Conservation (phyloP, 2,888 invertebrate species). For the Drosophila kambysellisi region DNA sequence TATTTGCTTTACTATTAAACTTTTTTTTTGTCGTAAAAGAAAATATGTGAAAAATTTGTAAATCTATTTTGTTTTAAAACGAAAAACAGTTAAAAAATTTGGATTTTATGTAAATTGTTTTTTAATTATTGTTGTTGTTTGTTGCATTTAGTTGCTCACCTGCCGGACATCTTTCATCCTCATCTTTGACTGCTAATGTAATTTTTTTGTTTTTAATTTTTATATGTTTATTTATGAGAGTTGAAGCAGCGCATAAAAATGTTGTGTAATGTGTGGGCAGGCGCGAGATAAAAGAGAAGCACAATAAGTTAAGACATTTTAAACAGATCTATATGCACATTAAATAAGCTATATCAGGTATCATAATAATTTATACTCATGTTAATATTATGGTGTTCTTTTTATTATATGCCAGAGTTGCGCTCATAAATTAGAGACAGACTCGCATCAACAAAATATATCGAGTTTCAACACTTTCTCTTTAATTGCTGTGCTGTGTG, state of each 20-base stretch:
- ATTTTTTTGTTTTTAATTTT: constrained; percentile 24
- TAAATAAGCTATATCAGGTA: constrained; percentile 29
- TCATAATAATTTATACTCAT: constrained; percentile 35
- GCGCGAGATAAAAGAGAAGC: constrained; percentile 62
- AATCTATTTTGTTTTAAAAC: constrained; percentile 25
- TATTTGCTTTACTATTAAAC: constrained; percentile 17
- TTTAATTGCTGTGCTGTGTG: constrained; percentile 31
- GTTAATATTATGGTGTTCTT: constrained; percentile 15
- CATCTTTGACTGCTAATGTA: constrained; percentile 88
- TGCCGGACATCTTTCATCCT: constrained; percentile 89
- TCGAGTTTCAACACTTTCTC: constrained; percentile 68
- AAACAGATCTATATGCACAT: constrained; percentile 30
- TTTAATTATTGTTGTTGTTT: constrained; percentile 36
- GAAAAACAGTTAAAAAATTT: constrained; percentile 42
- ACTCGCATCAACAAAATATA: constrained; percentile 29
- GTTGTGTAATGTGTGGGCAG: constrained; percentile 43
- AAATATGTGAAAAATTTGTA: constrained; percentile 25
- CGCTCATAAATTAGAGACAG: constrained; percentile 42
- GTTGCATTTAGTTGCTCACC: constrained; percentile 86
- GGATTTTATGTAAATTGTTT: constrained; percentile 6
- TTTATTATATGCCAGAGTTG: constrained; percentile 15
- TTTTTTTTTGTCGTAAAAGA: constrained; percentile 19
- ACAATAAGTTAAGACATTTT: constrained; percentile 65
- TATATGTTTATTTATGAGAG: constrained; percentile 40
- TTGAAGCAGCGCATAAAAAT: constrained; percentile 68